phyloP scores from a whole-genome alignment of 2,888 invertebrate genomes.

The Volucella bombylans region DNA sequence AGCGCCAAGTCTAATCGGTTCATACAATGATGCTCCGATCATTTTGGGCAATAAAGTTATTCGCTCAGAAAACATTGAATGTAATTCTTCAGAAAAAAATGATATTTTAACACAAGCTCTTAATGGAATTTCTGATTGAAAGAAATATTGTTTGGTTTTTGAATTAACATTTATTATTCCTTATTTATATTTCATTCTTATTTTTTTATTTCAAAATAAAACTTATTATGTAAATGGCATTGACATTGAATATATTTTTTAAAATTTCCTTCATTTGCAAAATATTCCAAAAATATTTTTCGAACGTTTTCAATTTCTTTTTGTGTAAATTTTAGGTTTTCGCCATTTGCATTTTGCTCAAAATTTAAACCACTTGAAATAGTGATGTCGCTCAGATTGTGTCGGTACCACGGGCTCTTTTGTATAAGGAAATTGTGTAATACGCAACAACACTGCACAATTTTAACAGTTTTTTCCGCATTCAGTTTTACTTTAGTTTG shows the following conservation, averaged over 20 bases:
- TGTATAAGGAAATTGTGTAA: constrained; percentile 14
- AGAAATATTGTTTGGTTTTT: not conserved
- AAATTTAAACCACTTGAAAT: not conserved
- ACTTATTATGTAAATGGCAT: no score
- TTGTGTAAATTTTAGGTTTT: not conserved
- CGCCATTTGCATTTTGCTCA: not conserved
- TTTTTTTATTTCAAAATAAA: no score
- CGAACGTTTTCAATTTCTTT: constrained; percentile 7
- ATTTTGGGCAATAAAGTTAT: no score
- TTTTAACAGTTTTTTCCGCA: not conserved
- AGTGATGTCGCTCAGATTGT: not conserved
- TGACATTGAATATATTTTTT: not conserved
- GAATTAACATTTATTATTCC: no score
- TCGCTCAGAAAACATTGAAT: no score
- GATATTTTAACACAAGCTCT: no score
- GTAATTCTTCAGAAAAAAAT: no score
- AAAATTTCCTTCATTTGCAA: constrained; percentile 11
- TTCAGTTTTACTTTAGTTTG: no score
- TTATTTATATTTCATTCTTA: no score
- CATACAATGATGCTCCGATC: no score
- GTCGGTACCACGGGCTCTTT: constrained; percentile 10
- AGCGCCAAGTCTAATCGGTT: no score
- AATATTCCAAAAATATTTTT: constrained; percentile 4
- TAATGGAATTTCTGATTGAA: not conserved
- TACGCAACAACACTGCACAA: no score